These are phyloP conservation scores for Hybos culiciformis DNA, from an alignment of 2,888 invertebrate species.

Conservation along the genomic window DNA sequence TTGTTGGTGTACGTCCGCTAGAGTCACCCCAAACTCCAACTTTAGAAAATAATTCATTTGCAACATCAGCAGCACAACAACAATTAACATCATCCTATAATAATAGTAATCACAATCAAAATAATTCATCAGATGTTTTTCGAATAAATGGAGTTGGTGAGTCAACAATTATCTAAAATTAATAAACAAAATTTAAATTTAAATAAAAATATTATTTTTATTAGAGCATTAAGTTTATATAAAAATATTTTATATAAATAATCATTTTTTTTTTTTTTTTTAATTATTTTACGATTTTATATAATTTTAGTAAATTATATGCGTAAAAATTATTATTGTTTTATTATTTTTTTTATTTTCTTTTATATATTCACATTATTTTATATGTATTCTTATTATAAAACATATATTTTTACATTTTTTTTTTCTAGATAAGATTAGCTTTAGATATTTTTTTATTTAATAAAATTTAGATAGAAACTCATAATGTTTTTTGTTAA, in stretches of 20 bases:
- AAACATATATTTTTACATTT: too few relatives aligned
- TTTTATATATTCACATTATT: too few relatives aligned
- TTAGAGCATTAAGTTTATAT: not conserved
- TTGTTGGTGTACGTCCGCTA: constrained; percentile 71
- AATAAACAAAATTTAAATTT: constrained; percentile 4
- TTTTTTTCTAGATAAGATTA: too few relatives aligned
- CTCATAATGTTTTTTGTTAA: too few relatives aligned
- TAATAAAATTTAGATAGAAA: too few relatives aligned
- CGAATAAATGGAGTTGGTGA: constrained; percentile 41
- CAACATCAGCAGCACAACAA: constrained; percentile 7
- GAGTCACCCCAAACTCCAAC: constrained; percentile 76
- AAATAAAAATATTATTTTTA: not conserved
- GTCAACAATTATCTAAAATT: constrained; percentile 25
- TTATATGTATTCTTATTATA: too few relatives aligned
- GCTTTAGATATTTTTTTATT: too few relatives aligned
- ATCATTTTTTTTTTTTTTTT: too few relatives aligned
- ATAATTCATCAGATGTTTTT: constrained; percentile 17
- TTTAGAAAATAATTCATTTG: constrained; percentile 40
- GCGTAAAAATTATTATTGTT: too few relatives aligned
- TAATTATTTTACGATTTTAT: too few relatives aligned
- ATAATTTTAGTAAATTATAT: too few relatives aligned
- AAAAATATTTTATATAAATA: not conserved
- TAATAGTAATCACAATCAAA: constrained; percentile 1
- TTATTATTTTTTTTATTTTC: too few relatives aligned
- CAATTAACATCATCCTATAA: not conserved